Base-by-base conservation (phyloP, 1,140 invertebrate species). In the Adelges cooleyi region DNA sequence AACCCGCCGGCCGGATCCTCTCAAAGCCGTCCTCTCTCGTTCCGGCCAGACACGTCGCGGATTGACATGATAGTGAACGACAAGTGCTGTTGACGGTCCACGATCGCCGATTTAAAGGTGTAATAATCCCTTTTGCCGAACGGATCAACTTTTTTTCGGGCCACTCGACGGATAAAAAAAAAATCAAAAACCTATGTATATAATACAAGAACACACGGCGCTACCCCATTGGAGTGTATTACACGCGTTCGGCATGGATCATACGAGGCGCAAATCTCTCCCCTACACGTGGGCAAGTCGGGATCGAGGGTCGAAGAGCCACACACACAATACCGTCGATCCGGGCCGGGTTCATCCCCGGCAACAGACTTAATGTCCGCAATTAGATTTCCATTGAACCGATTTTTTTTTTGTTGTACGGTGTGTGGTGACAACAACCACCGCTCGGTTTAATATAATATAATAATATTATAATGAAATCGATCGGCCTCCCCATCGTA, bases 321-420 rank as follows among this genome's bases (percentile, higher is more conserved):
- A 6, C 6, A 38, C 6, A n/a, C n/a, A n/a, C n/a, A n/a, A n/a
- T n/a, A n/a, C n/a, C n/a, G n/a, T n/a, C n/a, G n/a, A n/a, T n/a
- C n/a, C n/a, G n/a, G 11, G n/a, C 27, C 17, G 15, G 42, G 25
- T 62, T 48, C 18, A 15, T 46, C 56, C 54, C 42, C 42, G 25
- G 40, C 22, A 25, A 10, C 18, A 44, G 29, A 53, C 51, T 53
- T 62, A 62, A 62, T 48, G 42, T 46, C 42, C 18, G 56, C 56
- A 62, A 62, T 62, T 62, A 62, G 42, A 62, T 62, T 62, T 62
- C 25, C 18, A 62, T 62, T 62, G 56, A 62, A 62, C 56, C 42
- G 56, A 62, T 62, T 62, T 62, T 33, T 33, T n/a, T 42, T 52
- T 11, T 33, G n/a, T n/a, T n/a, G 17, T 13, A 40, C 52, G 42